Conservation (phyloP, 2,888 invertebrate species). For the Ectropis crepuscularia region DNA sequence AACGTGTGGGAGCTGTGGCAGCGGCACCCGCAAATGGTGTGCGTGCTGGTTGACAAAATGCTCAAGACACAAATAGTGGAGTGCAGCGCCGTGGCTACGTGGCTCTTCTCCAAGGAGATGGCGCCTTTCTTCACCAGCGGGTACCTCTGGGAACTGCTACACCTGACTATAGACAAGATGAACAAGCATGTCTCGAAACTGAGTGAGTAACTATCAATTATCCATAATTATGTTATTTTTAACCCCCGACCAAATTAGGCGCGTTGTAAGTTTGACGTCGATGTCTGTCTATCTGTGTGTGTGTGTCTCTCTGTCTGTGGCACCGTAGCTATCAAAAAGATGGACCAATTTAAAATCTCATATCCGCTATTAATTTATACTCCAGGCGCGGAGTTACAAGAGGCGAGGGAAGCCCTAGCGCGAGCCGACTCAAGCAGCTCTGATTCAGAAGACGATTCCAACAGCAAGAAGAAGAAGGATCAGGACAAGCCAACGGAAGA, state of each 20-base stretch:
- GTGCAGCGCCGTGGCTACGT: conserved; percentile 98
- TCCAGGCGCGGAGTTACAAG: conserved; percentile 89
- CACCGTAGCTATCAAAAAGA: too few species aligned
- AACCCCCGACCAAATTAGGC: too few species aligned
- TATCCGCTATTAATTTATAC: background rate
- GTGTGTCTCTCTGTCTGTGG: too few species aligned
- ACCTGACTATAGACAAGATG: conserved; percentile 98
- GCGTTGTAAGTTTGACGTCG: too few species aligned
- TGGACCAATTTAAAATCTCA: background rate
- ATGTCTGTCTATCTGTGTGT: too few species aligned
- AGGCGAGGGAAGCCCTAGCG: conserved; percentile 94
- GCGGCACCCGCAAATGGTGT: conserved; percentile 98
- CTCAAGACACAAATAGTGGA: conserved; percentile 98
- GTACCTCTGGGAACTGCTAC: conserved; percentile 98
- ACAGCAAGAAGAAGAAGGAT: conserved; percentile 81
- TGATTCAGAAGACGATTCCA: conserved; percentile 91
- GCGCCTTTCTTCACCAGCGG: conserved; percentile 94
- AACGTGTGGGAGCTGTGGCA: conserved; percentile 98
- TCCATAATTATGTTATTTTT: background rate
- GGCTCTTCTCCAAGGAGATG: conserved; percentile 98
- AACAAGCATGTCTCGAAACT: conserved; percentile 96
- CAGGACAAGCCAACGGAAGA: conserved; percentile 87
- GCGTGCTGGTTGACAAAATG: conserved; percentile 97
- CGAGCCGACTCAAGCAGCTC: conserved; percentile 92
- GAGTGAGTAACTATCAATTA: conserved; percentile 70